phyloP scores from a whole-genome alignment of 2,113 vertebrate genomes.

The Pyrgilauda ruficollis region DNA sequence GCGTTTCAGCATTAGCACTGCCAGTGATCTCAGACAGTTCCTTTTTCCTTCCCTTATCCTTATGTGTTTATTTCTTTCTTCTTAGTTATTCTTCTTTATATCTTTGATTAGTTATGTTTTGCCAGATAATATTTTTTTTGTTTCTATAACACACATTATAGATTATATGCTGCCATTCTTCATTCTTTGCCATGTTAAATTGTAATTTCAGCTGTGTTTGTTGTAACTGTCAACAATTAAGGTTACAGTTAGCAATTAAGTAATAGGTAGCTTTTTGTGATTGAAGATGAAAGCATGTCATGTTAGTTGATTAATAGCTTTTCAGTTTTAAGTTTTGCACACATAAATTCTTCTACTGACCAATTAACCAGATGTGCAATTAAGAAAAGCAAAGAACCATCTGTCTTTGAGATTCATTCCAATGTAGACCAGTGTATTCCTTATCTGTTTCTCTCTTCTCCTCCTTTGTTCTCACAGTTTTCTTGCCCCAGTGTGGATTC shows the following conservation, averaged over 20 bases:
- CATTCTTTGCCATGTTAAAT: background rate
- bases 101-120: slow-evolving; percentile 12
- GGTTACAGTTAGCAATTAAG: background rate
- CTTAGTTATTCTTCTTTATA: background rate
- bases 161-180: background rate
- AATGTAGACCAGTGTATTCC: background rate
- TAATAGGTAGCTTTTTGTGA: background rate
- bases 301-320: background rate
- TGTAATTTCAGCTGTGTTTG: background rate
- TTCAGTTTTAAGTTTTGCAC: background rate
- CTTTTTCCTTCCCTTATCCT: background rate
- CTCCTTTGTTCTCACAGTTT: background rate
- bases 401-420: background rate
- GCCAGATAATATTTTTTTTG: background rate
- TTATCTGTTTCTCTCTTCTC: background rate
- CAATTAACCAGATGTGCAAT: background rate
- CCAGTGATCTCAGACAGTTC: background rate
- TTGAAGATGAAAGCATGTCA: background rate
- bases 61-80: background rate
- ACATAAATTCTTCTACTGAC: slow-evolving; percentile 25
- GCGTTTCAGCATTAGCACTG: background rate
- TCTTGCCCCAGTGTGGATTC: background rate
- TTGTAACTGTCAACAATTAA: background rate
- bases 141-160: background rate
- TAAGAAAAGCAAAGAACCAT: background rate